These are phyloP conservation scores for Orthonychiurus folsomi DNA, from an alignment of 2,888 invertebrate genomes.

Conservation along the genomic window DNA sequence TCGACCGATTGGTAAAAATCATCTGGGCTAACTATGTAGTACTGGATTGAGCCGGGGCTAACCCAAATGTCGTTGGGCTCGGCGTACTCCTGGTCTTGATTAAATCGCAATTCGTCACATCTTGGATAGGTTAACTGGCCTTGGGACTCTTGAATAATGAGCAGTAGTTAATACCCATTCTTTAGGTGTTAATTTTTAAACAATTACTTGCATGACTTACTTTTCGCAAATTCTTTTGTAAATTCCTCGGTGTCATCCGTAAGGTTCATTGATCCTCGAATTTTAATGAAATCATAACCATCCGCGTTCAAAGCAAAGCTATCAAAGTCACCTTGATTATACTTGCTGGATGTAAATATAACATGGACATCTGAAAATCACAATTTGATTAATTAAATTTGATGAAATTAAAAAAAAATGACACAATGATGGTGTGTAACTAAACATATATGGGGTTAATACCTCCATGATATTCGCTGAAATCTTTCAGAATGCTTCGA, in stretches of 20 bases:
- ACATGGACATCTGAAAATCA: conserved; percentile 30
- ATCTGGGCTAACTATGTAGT: conserved; percentile 36
- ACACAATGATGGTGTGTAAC: neutral
- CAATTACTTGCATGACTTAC: conserved; percentile 23
- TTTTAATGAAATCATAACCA: conserved; percentile 20
- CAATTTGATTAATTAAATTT: no score
- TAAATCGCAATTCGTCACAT: conserved; percentile 27
- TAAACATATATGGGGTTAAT: neutral
- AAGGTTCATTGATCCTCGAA: conserved; percentile 21
- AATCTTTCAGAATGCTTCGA: conserved; percentile 15
- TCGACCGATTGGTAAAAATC: conserved; percentile 34
- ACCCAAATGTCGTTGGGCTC: conserved; percentile 21
- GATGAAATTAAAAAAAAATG: no score
- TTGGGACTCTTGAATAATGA: conserved; percentile 30
- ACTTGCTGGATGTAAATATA: conserved; percentile 29
- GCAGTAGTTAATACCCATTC: conserved; percentile 7
- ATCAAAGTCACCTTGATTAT: conserved; percentile 22
- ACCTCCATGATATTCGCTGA: conserved; percentile 25
- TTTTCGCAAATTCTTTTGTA: conserved; percentile 19
- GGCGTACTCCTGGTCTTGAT: conserved; percentile 28
- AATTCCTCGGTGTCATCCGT: conserved; percentile 23
- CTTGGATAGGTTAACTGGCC: conserved; percentile 27
- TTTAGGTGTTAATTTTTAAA: neutral
- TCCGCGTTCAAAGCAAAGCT: conserved; percentile 14
- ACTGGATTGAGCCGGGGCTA: conserved; percentile 28